These are phyloP conservation scores for Meiosimyza platycephala DNA, from an alignment of 2,888 invertebrate genomes.

Conservation along the genomic window DNA sequence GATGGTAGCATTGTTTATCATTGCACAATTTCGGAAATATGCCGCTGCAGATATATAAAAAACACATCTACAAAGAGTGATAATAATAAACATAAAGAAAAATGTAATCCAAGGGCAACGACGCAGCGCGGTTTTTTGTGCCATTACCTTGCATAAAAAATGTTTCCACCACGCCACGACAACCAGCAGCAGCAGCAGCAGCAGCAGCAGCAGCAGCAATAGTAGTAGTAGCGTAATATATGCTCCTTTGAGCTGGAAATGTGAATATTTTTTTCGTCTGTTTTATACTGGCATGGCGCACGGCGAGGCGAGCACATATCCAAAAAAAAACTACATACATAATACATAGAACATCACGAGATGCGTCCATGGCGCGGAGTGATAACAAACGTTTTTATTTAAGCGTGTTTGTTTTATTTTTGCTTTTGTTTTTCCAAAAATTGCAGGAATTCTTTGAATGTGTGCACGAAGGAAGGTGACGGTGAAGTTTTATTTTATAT, in stretches of 20 bases:
- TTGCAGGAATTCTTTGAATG: conserved; percentile 22
- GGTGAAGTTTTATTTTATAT: background rate
- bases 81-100: conserved; percentile 23
- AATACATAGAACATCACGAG: too few relatives aligned
- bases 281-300: too few relatives aligned
- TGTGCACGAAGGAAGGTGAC: background rate
- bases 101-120: conserved; percentile 22
- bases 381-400: conserved; percentile 24
- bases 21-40: conserved; percentile 34
- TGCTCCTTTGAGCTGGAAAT: too few relatives aligned
- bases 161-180: background rate
- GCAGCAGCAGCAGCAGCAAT: too few relatives aligned
- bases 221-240: too few relatives aligned
- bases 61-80: conserved; percentile 31
- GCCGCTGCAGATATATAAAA: conserved; percentile 16
- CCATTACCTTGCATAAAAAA: conserved; percentile 32
- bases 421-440: conserved; percentile 20
- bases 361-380: background rate
- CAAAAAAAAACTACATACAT: too few relatives aligned
- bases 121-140: conserved; percentile 4
- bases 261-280: background rate
- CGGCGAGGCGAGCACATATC: background rate
- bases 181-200: background rate
- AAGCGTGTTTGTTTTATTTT: background rate
- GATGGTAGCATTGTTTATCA: conserved; percentile 28